Base-by-base conservation (phyloP, 2,113 vertebrate genomes). In the Puntigrus tetrazona region DNA sequence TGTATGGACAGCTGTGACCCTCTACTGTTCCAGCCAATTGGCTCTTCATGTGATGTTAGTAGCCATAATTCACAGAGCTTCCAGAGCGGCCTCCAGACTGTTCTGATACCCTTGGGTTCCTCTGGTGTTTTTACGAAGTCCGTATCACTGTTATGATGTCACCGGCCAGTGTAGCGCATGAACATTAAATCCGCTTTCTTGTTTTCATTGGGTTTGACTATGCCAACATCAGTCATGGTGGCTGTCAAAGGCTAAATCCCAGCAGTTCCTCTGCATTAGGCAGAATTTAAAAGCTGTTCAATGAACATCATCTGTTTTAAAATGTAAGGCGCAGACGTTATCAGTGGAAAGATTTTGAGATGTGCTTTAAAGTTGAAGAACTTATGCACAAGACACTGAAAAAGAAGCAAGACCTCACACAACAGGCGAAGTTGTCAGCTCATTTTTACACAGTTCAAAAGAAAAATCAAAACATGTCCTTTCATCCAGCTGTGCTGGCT, bases 1-100 rank as follows among this genome's bases (percentile, higher is more conserved):
- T 74, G 73, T 75, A 50, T 75, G 27, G 45, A 75, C 73, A 75
- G 73, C 73, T 75, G 73, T 75, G 73, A 75, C 45, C 73, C 45
- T 75, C n/a, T 52, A 31, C 25, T 52, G 73, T 75, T 50, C 45
- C 73, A 75, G 73, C 73, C 52, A 78, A 78, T 34, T 78, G 75
- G 47, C 31, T 78, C 52, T 78, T 55, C 52, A 13, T 34, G 36
- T 41, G 61, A 78, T 85, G n/a, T 78, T 78, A 38, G 43, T 78
- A 82, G 18, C 67, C 74, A 63, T 76, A 55, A 67, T 65, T 78
- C 79, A 52, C 41, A 57, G 11, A 78, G 50, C 73, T 50, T 76
- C 25, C 45, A 18, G 27, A 78, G 13, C 4, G 29, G 25, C 72
- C 45, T 76, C 57, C 61, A 84, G 16, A 76, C 67, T 47, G 36